Evolutionary conservation across 2,888 invertebrate species (phyloP), one percentile per base, ranked within the genome.

Genomic region (Hemistola chrysoprasaria): DNA sequence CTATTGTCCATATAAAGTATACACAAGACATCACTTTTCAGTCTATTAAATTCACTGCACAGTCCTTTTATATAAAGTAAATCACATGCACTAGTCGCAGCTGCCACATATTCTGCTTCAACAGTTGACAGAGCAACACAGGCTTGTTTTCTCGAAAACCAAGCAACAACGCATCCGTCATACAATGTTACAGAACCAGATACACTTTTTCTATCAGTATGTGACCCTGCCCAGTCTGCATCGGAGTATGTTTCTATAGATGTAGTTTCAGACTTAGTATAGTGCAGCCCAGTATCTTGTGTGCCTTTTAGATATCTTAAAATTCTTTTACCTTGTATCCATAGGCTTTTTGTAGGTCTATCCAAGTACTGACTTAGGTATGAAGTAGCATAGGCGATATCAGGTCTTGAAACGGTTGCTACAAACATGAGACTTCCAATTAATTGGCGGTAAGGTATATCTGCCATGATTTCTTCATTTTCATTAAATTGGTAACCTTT

Each of bases 341-440:
- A 43, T 4, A 36, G 2, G 3, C 10, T 8, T 25, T 29, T 11
- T 3, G 26, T 43, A 1, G 42, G 37, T 10, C 30, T 43, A 11
- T 43, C 43, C 11, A 43, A 9, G n/a, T 21, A 43, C 22, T 32
- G 10, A 16, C 38, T 43, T 25, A 43, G n/a, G 20, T 43, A 43
- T 22, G 43, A 32, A 16, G 32, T 28, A 7, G 25, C 37, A 29
- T 9, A 43, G n/a, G n/a, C n/a, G 23, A 34, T 26, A 8, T 34
- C 26, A 3, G 34, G 10, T 10, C 34, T 9, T 8, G 25, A 20
- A 0, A 25, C 20, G 0, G 26, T 26, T 9, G 34, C 21, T 5
- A 26, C 20, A 22, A 6, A 34, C 21, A 34, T 10, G 6, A 34
- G 9, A 1, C 26, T 20, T 1, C 34, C 34, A 6, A 26, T 26